phyloP scores from a whole-genome alignment of 2,888 invertebrate genomes.

The Drosophila tripunctata region DNA sequence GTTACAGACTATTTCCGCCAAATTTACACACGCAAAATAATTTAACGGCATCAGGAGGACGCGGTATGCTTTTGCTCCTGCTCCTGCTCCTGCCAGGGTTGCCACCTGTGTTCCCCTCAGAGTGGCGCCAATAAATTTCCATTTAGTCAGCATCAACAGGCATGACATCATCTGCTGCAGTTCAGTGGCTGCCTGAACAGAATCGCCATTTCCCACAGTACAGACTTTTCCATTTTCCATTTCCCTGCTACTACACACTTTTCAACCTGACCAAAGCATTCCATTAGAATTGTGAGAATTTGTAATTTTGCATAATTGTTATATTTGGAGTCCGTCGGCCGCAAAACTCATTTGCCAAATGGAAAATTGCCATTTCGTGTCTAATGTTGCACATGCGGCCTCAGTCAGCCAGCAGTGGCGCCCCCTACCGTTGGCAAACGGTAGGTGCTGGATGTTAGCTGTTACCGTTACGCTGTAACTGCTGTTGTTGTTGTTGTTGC shows the following conservation, averaged over 20 bases:
- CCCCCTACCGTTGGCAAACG: constrained; percentile 7
- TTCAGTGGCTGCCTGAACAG: constrained; percentile 1
- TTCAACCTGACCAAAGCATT: constrained; percentile 53
- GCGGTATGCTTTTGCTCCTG: constrained; percentile 15
- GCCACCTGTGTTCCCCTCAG: constrained; percentile 55
- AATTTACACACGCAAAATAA: constrained; percentile 80
- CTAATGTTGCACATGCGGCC: constrained; percentile 81
- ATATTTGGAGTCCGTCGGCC: constrained; percentile 79
- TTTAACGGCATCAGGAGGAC: constrained; percentile 57
- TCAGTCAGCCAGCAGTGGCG: constrained; percentile 34
- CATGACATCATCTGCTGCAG: constrained; percentile 22
- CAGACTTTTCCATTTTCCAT: background rate
- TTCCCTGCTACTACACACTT: background rate
- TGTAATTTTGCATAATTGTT: constrained; percentile 82
- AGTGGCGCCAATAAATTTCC: constrained; percentile 78
- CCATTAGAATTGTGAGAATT: constrained; percentile 82
- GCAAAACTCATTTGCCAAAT: constrained; percentile 82
- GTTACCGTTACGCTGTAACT: constrained; percentile 29
- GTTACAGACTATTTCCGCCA: constrained; percentile 80
- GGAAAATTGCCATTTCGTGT: constrained; percentile 82
- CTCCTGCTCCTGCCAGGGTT: constrained; percentile 2
- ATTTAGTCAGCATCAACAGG: constrained; percentile 57
- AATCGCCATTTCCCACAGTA: background rate
- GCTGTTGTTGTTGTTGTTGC: background rate
- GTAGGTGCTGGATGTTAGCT: constrained; percentile 11